Percentiles rank a stretch among this genome's conserved stretches.
These are phyloP conservation scores for Clupea harengus DNA, from an alignment of 2,113 vertebrate species.

Conservation along the genomic window DNA sequence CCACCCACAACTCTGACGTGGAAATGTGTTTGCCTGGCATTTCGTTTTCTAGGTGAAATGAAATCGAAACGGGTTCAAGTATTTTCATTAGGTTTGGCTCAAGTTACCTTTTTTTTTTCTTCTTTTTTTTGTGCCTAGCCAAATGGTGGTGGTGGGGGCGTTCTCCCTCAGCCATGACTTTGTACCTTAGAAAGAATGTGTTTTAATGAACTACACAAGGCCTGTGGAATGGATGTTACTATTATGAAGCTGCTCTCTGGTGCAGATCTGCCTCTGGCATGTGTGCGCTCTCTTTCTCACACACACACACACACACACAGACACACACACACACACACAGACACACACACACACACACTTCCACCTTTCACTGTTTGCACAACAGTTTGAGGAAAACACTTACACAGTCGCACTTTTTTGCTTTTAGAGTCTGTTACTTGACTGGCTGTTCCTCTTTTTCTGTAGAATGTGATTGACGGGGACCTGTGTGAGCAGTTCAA, in stretches of 20 bases:
- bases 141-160: background rate
- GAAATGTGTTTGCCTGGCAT: background rate
- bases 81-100: background rate
- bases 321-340: no score
- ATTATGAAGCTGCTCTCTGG: background rate
- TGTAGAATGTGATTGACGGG: constrained; percentile 96
- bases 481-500: constrained; percentile 99
- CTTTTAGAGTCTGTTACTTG: background rate
- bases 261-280: background rate
- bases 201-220: background rate
- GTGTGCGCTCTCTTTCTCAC: no score
- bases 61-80: background rate
- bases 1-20: background rate
- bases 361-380: background rate
- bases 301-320: background rate
- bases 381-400: no score
- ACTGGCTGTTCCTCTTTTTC: constrained; percentile 12
- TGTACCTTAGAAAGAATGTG: background rate
- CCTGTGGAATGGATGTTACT: background rate
- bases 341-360: background rate
- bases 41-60: background rate
- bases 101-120: background rate
- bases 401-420: background rate
- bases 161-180: background rate
- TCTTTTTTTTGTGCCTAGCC: background rate